phyloP scores from a whole-genome alignment of 2,888 invertebrate species.

The Drosophila helvetica region DNA sequence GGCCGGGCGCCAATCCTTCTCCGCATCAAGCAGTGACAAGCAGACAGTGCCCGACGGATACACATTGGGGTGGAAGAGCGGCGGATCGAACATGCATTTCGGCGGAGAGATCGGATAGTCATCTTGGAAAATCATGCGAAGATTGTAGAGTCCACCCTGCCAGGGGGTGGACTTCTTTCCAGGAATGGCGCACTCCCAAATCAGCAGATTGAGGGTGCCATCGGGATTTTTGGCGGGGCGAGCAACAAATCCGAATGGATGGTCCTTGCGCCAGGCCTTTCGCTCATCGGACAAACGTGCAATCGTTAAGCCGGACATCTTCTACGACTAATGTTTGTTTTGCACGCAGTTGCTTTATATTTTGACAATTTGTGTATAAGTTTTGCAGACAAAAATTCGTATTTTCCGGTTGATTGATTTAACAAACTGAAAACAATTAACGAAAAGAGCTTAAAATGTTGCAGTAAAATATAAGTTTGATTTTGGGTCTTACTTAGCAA shows the following conservation, averaged over 20 bases:
- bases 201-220: constrained; percentile 97
- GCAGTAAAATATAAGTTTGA: too few species aligned
- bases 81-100: constrained; percentile 99
- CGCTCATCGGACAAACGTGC: constrained; percentile 98
- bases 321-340: neutral
- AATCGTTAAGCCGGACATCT: constrained; percentile 99
- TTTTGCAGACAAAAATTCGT: too few species aligned
- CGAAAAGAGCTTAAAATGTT: too few species aligned
- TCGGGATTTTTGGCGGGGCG: constrained; percentile 97
- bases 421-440: too few species aligned
- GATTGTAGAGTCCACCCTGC: constrained; percentile 98
- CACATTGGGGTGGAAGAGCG: constrained; percentile 99
- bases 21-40: constrained; percentile 97
- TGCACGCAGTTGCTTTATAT: too few species aligned
- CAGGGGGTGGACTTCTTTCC: constrained; percentile 99
- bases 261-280: constrained; percentile 99
- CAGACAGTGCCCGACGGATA: constrained; percentile 92
- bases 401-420: too few species aligned
- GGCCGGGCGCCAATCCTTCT: constrained; percentile 99
- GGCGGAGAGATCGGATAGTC: constrained; percentile 99
- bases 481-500: too few species aligned
- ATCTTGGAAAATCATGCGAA: constrained; percentile 99
- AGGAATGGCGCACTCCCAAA: constrained; percentile 99
- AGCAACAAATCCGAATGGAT: constrained; percentile 99
- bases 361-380: too few species aligned